phyloP scores from a whole-genome alignment of 2,113 vertebrate genomes.

The Sardina pilchardus region DNA sequence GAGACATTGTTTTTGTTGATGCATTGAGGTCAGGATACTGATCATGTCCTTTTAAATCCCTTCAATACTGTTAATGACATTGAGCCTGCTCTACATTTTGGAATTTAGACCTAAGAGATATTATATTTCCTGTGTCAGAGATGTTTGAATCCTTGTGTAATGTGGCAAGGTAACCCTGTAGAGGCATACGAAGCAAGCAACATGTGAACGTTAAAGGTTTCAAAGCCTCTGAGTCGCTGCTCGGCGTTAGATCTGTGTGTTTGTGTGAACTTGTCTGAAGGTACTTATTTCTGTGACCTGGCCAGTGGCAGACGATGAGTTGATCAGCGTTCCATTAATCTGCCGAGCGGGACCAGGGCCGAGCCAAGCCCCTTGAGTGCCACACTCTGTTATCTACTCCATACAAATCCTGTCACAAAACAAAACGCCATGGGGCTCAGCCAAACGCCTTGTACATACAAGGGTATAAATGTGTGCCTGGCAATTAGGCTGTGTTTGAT shows the following conservation, averaged over 20 bases:
- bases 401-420: constrained; percentile 32
- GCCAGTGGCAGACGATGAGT: neutral
- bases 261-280: neutral
- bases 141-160: neutral
- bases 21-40: no score
- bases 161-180: neutral
- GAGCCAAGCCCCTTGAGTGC: neutral
- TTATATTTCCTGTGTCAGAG: neutral
- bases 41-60: no score
- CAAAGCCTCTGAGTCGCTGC: neutral
- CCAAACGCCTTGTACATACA: constrained; percentile 21
- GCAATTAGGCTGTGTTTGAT: constrained; percentile 37
- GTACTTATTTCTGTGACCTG: neutral
- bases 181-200: neutral
- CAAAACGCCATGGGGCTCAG: constrained; percentile 13
- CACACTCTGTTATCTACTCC: neutral
- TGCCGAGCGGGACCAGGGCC: neutral
- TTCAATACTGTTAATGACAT: no score
- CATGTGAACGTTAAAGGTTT: neutral
- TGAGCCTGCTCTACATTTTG: no score
- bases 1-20: no score
- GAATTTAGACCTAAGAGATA: no score
- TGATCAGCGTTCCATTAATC: neutral
- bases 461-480: constrained; percentile 27
- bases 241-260: neutral